Evolutionary conservation across 2,888 invertebrate genomes (phyloP).

Genomic region (Synanthedon andrenaeformis): DNA sequence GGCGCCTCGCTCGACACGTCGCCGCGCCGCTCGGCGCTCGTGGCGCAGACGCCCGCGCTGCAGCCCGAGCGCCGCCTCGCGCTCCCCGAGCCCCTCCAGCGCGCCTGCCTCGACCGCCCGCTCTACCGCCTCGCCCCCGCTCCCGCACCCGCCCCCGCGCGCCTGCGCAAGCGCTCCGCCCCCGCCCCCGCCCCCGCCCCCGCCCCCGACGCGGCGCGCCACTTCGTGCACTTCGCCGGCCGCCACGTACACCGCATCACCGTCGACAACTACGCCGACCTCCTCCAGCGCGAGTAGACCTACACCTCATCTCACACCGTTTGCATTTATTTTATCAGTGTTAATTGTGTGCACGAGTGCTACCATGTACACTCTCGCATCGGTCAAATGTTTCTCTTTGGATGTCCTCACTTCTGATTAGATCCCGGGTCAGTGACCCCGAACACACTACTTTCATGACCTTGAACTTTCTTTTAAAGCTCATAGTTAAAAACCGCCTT

Average conservation of each 20-base stretch:
- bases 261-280: constrained; percentile 76
- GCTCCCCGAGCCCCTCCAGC: constrained; percentile 15
- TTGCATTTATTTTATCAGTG: no score
- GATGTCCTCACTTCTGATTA: no score
- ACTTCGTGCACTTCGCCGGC: constrained; percentile 84
- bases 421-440: no score
- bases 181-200: constrained; percentile 26
- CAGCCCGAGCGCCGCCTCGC: constrained; percentile 35
- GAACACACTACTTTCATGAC: no score
- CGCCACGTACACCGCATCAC: constrained; percentile 79
- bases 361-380: no score
- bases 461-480: no score
- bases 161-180: constrained; percentile 67
- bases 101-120: constrained; percentile 6
- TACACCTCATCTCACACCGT: no score
- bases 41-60: constrained; percentile 78
- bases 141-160: background rate
- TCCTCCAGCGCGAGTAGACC: constrained; percentile 61
- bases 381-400: no score
- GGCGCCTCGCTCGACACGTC: constrained; percentile 87
- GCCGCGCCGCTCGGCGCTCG: constrained; percentile 81
- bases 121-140: constrained; percentile 2
- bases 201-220: constrained; percentile 49
- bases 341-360: no score
- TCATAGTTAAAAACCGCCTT: no score